Base-by-base conservation (phyloP, 2,113 vertebrate genomes). In the Callospermophilus lateralis region DNA sequence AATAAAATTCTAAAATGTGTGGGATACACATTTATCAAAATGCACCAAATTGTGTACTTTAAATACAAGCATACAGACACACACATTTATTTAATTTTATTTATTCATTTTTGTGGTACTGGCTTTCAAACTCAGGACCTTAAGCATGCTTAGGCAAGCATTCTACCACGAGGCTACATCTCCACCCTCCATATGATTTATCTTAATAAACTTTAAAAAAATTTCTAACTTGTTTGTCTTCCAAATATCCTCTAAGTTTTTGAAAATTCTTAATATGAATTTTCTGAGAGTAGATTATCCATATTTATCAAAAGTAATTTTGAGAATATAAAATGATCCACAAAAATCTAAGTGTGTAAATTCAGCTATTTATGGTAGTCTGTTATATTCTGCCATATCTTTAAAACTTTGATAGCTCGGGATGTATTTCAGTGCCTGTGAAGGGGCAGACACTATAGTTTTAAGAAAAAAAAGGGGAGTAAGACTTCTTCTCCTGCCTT, bases 1-100 rank as follows among this genome's bases (percentile, higher is more conserved):
- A 53, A 84, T 86, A 89, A 89, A 94, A 61, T 80, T 96, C 53
- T 95, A 70, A 95, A 61, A 39, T 93, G 55, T 17, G 58, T 85
- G 8, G 24, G 3, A 77, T 77, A 77, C 6, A 72, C 6, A 42
- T 63, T 65, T 76, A 58, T 79, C 37, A 87, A 90, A 93, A 68
- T 76, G 34, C 72, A 70, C 70, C 70, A 91, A 72, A 74, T 85
- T 78, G 13, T 84, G 15, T 91, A 34, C 42, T 93, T 86, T 97
- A 89, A 95, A 42, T 86, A 85, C 73, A 12, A 58, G 20, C 55
- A 58, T 58, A 22, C 9, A 63, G 61, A 63, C 24, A 26, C 24
- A 20, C 24, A 63, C 26, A 63, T 63, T 55, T 20, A 55, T 55
- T 55, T 20, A 20, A 55, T 55, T 58, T 58, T 22, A 58, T 58